Percentiles rank a stretch among this genome's conserved stretches.
Evolutionary conservation across 2,113 vertebrate genomes (phyloP).

Genomic region (Mola mola): DNA sequence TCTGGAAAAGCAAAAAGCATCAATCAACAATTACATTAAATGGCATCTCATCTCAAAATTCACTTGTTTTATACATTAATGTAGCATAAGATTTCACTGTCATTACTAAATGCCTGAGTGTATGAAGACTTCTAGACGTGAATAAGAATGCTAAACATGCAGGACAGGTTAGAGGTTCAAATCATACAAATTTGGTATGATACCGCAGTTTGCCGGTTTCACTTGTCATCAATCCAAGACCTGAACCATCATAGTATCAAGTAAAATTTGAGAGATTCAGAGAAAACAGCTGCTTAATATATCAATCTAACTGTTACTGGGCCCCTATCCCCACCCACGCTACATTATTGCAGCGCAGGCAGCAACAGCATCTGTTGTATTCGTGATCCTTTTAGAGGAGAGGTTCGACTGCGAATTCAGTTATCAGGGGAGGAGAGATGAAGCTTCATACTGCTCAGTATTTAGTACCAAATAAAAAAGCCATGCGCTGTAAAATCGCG

Average conservation of each 20-base stretch:
- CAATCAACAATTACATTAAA: slow-evolving; percentile 22
- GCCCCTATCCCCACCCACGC: slow-evolving; percentile 17
- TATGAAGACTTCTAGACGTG: slow-evolving; percentile 34
- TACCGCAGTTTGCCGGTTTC: slow-evolving; percentile 7
- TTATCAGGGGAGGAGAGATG: slow-evolving; percentile 23
- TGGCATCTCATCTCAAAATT: slow-evolving; percentile 12
- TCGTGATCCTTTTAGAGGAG: slow-evolving; percentile 39
- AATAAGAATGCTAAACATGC: not conserved
- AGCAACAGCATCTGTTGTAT: slow-evolving; percentile 41
- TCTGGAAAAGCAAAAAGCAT: slow-evolving; percentile 66
- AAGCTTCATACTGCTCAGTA: slow-evolving; percentile 53
- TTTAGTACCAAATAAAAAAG: slow-evolving; percentile 31
- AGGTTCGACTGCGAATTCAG: slow-evolving; percentile 18
- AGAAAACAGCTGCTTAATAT: slow-evolving; percentile 29
- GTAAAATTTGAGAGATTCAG: not conserved
- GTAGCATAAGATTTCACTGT: slow-evolving; percentile 6
- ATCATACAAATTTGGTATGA: not conserved
- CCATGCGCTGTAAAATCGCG: slow-evolving; percentile 8
- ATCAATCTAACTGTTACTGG: slow-evolving; percentile 19
- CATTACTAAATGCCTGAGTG: slow-evolving; percentile 42
- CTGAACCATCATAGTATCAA: not conserved
- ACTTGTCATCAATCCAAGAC: not conserved
- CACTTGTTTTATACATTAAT: slow-evolving; percentile 9
- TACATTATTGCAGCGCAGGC: slow-evolving; percentile 34
- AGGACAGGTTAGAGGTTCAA: not conserved